Conservation (phyloP, 2,797 vertebrate species). For the Valencia hispanica region DNA sequence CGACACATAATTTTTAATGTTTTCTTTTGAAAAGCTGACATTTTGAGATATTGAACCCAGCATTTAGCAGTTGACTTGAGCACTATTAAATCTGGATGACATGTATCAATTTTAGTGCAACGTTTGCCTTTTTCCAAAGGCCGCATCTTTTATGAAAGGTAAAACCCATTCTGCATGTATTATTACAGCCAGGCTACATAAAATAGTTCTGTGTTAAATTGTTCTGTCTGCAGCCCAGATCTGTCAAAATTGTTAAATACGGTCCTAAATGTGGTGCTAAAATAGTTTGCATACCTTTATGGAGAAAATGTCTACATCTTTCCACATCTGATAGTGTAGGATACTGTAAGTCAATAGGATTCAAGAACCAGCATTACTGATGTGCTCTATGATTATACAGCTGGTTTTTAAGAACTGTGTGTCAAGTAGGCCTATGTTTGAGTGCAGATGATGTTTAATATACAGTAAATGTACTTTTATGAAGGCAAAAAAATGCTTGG, state of each 20-base stretch:
- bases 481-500: background rate
- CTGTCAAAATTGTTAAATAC: background rate
- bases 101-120: background rate
- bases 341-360: background rate
- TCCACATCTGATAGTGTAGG: background rate
- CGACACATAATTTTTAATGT: too few relatives aligned
- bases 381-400: background rate
- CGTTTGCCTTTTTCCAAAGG: background rate
- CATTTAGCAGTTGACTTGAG: conserved; percentile 1
- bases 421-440: background rate
- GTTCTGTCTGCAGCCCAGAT: background rate
- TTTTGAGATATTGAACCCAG: background rate
- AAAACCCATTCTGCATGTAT: background rate
- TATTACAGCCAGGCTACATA: background rate
- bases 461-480: background rate
- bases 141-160: background rate
- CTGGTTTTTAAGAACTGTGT: background rate
- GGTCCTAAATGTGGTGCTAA: background rate
- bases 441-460: background rate
- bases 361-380: background rate
- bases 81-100: background rate
- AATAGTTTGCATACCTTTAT: background rate
- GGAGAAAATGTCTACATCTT: background rate
- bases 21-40: background rate
- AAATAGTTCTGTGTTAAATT: background rate